Conservation (phyloP, 2,797 vertebrate genomes). For the Lithobates pipiens region DNA sequence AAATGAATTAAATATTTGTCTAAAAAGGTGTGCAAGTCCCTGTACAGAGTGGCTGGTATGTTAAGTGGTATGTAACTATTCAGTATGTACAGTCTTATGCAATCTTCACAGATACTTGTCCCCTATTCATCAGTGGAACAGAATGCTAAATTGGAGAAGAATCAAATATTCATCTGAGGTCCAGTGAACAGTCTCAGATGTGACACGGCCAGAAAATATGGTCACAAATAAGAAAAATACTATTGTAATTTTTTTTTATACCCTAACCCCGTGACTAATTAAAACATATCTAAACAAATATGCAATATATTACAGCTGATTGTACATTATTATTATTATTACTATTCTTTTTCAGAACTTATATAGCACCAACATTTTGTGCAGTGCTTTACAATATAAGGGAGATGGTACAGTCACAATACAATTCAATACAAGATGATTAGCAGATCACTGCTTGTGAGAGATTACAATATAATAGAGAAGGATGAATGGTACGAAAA, state of each 20-base stretch:
- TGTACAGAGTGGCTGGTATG: slow-evolving; percentile 15
- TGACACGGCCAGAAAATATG: neutral
- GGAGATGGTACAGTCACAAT: too few species aligned
- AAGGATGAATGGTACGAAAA: too few species aligned
- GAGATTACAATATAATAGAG: too few species aligned
- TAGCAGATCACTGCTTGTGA: too few species aligned
- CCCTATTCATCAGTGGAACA: neutral
- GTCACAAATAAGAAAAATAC: neutral
- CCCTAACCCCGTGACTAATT: too few species aligned
- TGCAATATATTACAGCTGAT: too few species aligned
- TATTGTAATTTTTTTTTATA: neutral
- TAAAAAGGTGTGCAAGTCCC: slow-evolving; percentile 38
- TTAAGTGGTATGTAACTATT: slow-evolving; percentile 4
- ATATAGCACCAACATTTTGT: too few species aligned
- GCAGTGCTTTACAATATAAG: too few species aligned
- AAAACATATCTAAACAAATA: too few species aligned
- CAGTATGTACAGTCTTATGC: slow-evolving; percentile 23
- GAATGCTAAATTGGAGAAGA: slow-evolving; percentile 8
- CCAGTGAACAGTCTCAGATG: neutral
- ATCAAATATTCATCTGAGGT: neutral
- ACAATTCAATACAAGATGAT: too few species aligned
- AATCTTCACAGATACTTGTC: slow-evolving; percentile 25
- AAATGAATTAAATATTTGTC: slow-evolving; percentile 52
- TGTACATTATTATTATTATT: too few species aligned
- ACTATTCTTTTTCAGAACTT: too few species aligned